A percentile compares a stretch with the other conserved stretches of the same genome.
phyloP scores from a whole-genome alignment of 2,797 vertebrate genomes.

The Sylvia borin region DNA sequence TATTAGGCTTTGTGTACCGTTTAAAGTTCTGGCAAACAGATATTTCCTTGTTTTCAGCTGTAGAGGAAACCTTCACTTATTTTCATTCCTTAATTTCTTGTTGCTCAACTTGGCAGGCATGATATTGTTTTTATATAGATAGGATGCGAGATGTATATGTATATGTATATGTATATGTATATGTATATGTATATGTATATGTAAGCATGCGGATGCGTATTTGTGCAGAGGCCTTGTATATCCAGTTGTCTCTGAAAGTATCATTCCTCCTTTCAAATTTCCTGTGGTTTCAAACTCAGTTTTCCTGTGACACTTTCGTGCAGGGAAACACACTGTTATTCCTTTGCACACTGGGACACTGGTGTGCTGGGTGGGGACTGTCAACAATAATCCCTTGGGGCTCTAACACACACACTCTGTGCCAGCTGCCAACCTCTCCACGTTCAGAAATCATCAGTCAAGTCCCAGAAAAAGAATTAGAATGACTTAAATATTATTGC shows the following conservation, averaged over 20 bases:
- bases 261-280: neutral
- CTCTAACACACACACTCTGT: neutral
- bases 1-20: neutral
- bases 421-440: neutral
- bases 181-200: neutral
- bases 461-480: neutral
- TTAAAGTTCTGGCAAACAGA: neutral
- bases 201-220: fast-evolving
- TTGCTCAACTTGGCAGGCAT: neutral
- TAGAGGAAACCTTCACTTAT: neutral
- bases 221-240: neutral
- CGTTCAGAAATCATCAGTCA: neutral
- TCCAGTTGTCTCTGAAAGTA: neutral
- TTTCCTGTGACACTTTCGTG: neutral
- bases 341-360: neutral
- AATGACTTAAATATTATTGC: neutral
- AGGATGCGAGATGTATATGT: neutral
- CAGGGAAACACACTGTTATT: neutral
- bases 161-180: neutral
- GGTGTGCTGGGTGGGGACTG: neutral
- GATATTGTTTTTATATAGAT: neutral
- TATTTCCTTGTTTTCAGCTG: neutral
- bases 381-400: neutral
- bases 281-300: neutral
- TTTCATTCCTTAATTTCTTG: neutral